Base-by-base conservation (phyloP, 30 jellyfish, hydroid and myxozoan genomes). In the Turritopsis dohrnii region DNA sequence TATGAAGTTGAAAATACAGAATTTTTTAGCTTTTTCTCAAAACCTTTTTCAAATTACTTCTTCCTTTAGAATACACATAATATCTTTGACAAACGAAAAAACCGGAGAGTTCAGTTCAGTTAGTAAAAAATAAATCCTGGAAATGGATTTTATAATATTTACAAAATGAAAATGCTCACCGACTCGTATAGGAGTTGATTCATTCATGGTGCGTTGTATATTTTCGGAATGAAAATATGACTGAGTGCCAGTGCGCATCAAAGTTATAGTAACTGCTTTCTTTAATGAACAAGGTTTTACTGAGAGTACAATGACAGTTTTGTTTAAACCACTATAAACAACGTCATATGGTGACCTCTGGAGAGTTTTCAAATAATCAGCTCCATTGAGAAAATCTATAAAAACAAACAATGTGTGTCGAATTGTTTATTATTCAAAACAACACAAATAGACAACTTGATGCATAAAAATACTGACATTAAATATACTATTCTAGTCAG, bases 171-270 rank as follows among this genome's bases (percentile, higher is more conserved):
- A 41, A 41, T 41, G 60, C 60, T 41, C 60, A 41, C 60, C 60
- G 60, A 41, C 13, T 41, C 5, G 5, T 41, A 41, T 3, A 5
- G 60, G 60, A 41, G 5, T 13, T 13, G 60, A 41, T 13, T 41
- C 30, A 19, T 69, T 27, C 28, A 69, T 69, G 19, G 28, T 69
- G 8, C 19, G 28, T 69, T 69, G 31, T 69, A 27, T 69, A n/a
- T 19, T 69, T n/a, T 77, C 53, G 72, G 41, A 52, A 77, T 29
- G 28, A 29, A 77, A 77, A 30, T 28, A 77, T 21, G 85, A 28
- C 30, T 69, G 77, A 77, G 27, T 29, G 13, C 85, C 85, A 77
- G 85, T 77, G 23, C 72, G 66, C 71, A 77, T 30, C 7, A 77
- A 18, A 19, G 85, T 77, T 1, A 77, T 26, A 18, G 72, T 26